Evolutionary conservation across 1,140 invertebrate species (phyloP).

Genomic region (Antheraea pernyi): DNA sequence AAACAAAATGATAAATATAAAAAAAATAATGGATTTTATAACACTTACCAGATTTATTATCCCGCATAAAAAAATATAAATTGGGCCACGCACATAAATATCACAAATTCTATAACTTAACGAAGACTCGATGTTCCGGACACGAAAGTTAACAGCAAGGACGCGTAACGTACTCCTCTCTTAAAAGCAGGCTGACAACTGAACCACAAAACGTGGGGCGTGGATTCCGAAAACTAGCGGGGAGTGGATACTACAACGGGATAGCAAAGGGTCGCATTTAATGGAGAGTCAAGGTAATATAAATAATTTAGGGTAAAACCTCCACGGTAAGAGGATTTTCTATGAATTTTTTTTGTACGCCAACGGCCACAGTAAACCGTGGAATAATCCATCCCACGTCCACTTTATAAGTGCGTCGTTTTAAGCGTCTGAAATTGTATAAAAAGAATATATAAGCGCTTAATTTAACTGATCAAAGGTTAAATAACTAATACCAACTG

Average conservation of each 20-base stretch:
- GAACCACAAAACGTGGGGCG: slow-evolving; percentile 28
- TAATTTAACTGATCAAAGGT: too few species aligned
- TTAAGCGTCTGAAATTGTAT: too few species aligned
- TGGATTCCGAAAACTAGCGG: slow-evolving; percentile 29
- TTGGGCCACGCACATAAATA: background rate
- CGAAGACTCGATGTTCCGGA: background rate
- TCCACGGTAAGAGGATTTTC: slow-evolving; percentile 21
- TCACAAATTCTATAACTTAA: slow-evolving; percentile 1
- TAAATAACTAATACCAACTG: too few species aligned
- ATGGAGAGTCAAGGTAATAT: slow-evolving; percentile 25
- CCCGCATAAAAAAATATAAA: background rate
- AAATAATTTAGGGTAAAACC: slow-evolving; percentile 25
- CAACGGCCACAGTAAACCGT: background rate
- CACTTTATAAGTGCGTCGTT: too few species aligned
- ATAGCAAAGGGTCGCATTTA: slow-evolving; percentile 14
- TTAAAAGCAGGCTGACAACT: slow-evolving; percentile 18
- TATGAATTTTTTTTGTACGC: slow-evolving; percentile 16
- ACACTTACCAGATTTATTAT: background rate
- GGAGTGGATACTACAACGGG: slow-evolving; percentile 25
- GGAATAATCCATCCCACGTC: background rate
- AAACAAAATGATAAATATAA: too few species aligned
- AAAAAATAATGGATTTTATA: background rate
- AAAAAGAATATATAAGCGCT: too few species aligned
- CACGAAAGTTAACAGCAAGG: background rate
- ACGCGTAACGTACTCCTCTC: background rate